These are phyloP conservation scores for Leptinotarsa rubiginosa DNA, from an alignment of 2,888 invertebrate species.

Conservation along the genomic window DNA sequence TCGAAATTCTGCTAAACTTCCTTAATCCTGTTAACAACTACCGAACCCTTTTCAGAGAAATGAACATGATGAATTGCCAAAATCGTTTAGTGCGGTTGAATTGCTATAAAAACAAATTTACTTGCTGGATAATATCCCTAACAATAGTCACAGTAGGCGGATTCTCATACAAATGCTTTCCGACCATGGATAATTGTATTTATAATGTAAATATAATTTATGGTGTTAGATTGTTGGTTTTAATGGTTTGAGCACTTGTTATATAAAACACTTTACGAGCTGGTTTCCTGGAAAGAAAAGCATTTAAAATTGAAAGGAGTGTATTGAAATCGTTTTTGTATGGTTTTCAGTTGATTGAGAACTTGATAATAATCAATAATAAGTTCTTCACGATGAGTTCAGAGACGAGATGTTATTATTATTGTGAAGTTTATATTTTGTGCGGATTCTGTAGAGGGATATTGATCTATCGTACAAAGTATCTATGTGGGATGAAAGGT, in stretches of 20 bases:
- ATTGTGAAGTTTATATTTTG: no score
- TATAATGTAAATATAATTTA: constrained; percentile 9
- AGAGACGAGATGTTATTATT: background rate
- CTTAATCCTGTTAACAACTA: background rate
- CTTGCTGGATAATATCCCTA: constrained; percentile 3
- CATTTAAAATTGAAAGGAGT: background rate
- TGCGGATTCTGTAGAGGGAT: no score
- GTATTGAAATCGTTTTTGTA: background rate
- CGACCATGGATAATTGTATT: constrained; percentile 12
- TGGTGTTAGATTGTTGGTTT: constrained; percentile 3
- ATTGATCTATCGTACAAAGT: no score
- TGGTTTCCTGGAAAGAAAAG: background rate
- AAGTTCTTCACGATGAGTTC: background rate
- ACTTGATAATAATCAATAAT: background rate
- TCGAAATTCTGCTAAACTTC: background rate
- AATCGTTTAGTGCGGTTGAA: constrained; percentile 14
- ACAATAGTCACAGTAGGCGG: background rate
- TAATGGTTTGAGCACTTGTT: background rate
- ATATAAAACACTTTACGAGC: background rate
- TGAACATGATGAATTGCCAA: constrained; percentile 6
- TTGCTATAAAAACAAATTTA: constrained; percentile 1
- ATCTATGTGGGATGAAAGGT: no score
- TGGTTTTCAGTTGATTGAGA: background rate
- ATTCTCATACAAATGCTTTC: background rate
- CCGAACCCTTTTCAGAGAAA: background rate